Conservation (phyloP, 2,113 vertebrate genomes). For the Mobula birostris region DNA sequence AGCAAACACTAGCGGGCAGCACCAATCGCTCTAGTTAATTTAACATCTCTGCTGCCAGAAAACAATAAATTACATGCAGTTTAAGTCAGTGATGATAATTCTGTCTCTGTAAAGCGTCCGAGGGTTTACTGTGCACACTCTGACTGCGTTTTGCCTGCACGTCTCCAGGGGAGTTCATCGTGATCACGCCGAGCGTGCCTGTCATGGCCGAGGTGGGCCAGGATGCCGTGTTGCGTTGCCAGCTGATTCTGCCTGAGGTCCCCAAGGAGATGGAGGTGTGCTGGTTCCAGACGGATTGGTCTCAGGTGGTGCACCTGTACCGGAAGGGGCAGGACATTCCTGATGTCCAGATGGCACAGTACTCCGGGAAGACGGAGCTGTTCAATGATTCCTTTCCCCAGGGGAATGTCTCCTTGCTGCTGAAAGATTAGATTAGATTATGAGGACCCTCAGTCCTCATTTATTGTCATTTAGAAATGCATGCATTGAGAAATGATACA, state of each 20-base stretch:
- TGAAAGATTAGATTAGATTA: no score
- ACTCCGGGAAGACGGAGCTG: not conserved
- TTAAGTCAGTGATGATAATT: no score
- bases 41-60: no score
- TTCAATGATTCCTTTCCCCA: not conserved
- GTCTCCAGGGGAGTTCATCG: not conserved
- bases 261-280: not conserved
- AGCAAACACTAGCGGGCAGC: no score
- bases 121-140: no score
- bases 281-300: not conserved
- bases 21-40: no score
- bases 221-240: not conserved
- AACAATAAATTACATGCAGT: no score
- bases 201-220: not conserved
- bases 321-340: not conserved
- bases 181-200: not conserved
- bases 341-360: not conserved
- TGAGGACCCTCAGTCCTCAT: no score
- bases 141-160: not conserved
- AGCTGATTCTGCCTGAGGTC: not conserved
- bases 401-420: not conserved
- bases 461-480: no score
- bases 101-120: no score
- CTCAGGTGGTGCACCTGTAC: not conserved
- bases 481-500: no score